A percentile compares a stretch with the other conserved stretches of the same genome.
Evolutionary conservation across 2,888 invertebrate species (phyloP).

Genomic region (Kryphioiulus occultus): DNA sequence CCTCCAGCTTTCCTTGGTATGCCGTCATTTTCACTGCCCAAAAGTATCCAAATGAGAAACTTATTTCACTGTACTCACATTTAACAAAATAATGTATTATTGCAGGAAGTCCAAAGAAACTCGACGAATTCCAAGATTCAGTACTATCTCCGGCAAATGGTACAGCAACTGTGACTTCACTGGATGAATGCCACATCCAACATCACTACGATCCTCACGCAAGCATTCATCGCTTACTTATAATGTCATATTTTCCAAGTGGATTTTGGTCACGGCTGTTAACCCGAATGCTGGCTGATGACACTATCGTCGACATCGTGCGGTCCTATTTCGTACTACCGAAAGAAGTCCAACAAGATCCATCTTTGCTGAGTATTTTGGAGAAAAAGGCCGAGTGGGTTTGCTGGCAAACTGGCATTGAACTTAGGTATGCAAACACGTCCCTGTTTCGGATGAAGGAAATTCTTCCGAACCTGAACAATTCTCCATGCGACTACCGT

Average conservation of each 20-base stretch:
- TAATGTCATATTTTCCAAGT: constrained; percentile 97
- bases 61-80: not conserved
- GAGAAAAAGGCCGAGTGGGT: constrained; percentile 86
- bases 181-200: constrained; percentile 56
- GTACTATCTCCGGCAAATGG: constrained; percentile 53
- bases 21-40: not conserved
- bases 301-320: constrained; percentile 80
- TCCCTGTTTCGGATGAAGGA: constrained; percentile 84
- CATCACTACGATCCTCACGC: constrained; percentile 57
- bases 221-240: constrained; percentile 72
- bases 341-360: constrained; percentile 68
- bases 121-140: constrained; percentile 49
- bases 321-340: constrained; percentile 76
- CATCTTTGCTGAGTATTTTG: constrained; percentile 68
- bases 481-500: constrained; percentile 65
- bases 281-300: constrained; percentile 89
- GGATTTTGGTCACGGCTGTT: constrained; percentile 97
- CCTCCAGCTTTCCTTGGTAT: not conserved
- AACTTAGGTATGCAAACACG: constrained; percentile 82
- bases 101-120: constrained; percentile 51
- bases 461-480: constrained; percentile 57
- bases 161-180: not conserved
- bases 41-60: not conserved
- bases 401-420: constrained; percentile 91
- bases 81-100: not conserved